A percentile compares a stretch with the other conserved stretches of the same genome.
These are phyloP conservation scores for Cydia pomonella DNA, from an alignment of 1,140 invertebrate species.

Conservation along the genomic window DNA sequence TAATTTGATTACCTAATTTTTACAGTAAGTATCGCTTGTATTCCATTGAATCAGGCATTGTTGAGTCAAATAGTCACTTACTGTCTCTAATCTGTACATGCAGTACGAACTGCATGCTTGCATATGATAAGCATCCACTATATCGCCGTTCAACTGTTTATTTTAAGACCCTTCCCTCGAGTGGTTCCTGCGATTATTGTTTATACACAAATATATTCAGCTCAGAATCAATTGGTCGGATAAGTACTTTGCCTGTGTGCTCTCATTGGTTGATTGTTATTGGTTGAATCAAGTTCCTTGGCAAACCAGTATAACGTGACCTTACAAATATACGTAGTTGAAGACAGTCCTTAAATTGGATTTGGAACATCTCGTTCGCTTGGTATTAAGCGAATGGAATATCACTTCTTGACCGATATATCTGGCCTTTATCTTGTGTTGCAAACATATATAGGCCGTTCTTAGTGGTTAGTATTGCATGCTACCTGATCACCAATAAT, in stretches of 20 bases:
- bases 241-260: neutral
- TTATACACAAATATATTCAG: constrained; percentile 18
- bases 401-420: neutral
- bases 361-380: too few relatives aligned
- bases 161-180: constrained; percentile 28
- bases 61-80: neutral
- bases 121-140: constrained; percentile 12
- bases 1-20: too few relatives aligned
- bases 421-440: neutral
- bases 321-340: too few relatives aligned
- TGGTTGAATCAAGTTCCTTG: neutral
- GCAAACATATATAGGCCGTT: neutral
- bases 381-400: too few relatives aligned
- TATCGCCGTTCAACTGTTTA: constrained; percentile 26
- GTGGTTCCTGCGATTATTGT: constrained; percentile 33
- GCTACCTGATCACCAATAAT: neutral
- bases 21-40: too few relatives aligned
- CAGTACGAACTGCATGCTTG: neutral
- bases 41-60: too few relatives aligned
- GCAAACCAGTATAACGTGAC: too few relatives aligned
- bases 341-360: too few relatives aligned
- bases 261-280: constrained; percentile 3
- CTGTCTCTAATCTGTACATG: neutral
- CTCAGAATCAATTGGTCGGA: neutral
- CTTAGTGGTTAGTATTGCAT: constrained; percentile 1